Percentiles rank a stretch among this genome's conserved stretches.
phyloP scores from a whole-genome alignment of 2,888 invertebrate genomes.

The Trachelus tabidus region DNA sequence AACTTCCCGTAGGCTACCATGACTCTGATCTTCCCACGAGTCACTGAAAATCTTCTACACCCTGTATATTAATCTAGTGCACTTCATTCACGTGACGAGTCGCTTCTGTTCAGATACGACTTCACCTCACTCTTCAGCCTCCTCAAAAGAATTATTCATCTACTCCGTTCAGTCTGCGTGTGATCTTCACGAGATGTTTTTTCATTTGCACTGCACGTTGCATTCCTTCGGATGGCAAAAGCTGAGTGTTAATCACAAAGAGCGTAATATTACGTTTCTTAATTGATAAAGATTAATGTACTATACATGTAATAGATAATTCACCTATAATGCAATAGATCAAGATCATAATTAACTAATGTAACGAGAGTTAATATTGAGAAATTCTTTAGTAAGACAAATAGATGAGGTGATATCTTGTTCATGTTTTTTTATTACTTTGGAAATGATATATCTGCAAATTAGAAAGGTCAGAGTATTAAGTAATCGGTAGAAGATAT shows the following conservation, averaged over 20 bases:
- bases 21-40: not conserved
- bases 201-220: not conserved
- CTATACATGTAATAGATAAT: not conserved
- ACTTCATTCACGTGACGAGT: not conserved
- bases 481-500: not conserved
- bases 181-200: not conserved
- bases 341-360: not conserved
- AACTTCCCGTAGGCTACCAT: not conserved
- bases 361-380: not conserved
- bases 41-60: not conserved
- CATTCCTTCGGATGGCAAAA: not conserved
- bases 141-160: not conserved
- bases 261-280: not conserved
- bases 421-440: not conserved
- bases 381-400: not conserved
- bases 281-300: not conserved
- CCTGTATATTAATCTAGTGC: not conserved
- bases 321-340: not conserved
- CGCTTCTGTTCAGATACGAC: not conserved
- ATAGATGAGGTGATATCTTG: not conserved
- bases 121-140: not conserved
- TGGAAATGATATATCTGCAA: not conserved
- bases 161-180: not conserved
- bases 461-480: not conserved
- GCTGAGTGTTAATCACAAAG: not conserved